Evolutionary conservation across 1,140 invertebrate species (phyloP).

Genomic region (Steinernema khuongi): DNA sequence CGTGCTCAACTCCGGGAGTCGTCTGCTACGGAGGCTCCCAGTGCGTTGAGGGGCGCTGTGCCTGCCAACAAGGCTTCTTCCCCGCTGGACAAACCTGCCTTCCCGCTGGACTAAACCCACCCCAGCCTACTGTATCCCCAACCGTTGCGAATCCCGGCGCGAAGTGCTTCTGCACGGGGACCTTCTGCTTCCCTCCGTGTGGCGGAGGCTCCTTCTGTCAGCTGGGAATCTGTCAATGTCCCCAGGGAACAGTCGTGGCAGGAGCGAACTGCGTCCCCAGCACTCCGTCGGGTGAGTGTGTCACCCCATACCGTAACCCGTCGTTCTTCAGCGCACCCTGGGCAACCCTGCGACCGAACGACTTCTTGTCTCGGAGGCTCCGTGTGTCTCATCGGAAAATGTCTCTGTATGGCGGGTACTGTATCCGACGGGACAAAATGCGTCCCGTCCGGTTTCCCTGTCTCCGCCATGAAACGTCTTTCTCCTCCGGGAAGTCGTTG

Average conservation of each 20-base stretch:
- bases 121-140: not conserved
- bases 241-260: slow-evolving; percentile 20
- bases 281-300: slow-evolving; percentile 5
- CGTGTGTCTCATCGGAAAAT: slow-evolving; percentile 22
- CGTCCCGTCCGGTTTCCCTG: not conserved
- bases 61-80: slow-evolving; percentile 16
- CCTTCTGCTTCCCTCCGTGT: not conserved
- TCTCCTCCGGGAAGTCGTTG: slow-evolving; percentile 1
- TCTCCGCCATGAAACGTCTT: not conserved
- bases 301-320: not conserved
- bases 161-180: not conserved
- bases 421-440: not conserved
- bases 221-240: slow-evolving; percentile 27
- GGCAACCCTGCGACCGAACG: slow-evolving; percentile 28
- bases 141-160: not conserved
- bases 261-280: not conserved
- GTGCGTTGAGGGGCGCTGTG: slow-evolving; percentile 29
- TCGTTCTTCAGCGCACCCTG: slow-evolving; percentile 24
- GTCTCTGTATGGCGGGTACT: slow-evolving; percentile 17
- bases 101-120: not conserved
- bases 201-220: slow-evolving; percentile 27
- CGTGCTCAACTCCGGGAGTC: slow-evolving; percentile 4
- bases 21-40: slow-evolving; percentile 27
- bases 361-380: slow-evolving; percentile 29
- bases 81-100: not conserved